These are phyloP conservation scores for Nyctereutes procyonoides DNA, from an alignment of 2,113 vertebrate genomes.

Conservation along the genomic window DNA sequence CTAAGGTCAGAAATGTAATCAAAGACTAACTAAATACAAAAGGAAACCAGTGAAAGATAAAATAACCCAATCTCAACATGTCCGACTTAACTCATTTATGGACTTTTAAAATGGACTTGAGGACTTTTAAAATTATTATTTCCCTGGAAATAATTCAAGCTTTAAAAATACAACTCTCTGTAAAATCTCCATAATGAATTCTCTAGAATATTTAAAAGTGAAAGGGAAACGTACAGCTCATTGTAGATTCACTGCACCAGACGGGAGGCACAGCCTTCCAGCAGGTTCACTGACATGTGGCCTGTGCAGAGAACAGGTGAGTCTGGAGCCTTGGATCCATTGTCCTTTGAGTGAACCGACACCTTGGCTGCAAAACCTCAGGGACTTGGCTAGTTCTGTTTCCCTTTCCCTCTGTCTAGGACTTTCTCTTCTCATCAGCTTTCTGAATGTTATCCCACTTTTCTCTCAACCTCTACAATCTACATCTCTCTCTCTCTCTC, in stretches of 20 bases:
- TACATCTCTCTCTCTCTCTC: neutral
- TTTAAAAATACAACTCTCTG: neutral
- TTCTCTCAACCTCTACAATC: neutral
- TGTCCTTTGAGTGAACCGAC: neutral
- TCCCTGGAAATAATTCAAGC: constrained; percentile 28
- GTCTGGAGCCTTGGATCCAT: neutral
- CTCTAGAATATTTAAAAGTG: neutral
- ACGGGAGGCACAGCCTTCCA: neutral
- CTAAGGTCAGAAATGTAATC: constrained; percentile 75
- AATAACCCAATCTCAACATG: neutral
- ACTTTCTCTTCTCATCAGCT: neutral
- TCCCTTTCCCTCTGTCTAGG: neutral
- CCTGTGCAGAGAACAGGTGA: neutral
- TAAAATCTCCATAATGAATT: neutral
- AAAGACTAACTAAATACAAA: constrained; percentile 38
- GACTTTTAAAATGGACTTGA: neutral
- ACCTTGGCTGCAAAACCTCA: neutral
- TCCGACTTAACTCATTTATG: neutral
- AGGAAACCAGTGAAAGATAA: constrained; percentile 32
- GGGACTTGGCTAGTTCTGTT: neutral
- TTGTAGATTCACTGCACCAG: neutral
- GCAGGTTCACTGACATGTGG: neutral
- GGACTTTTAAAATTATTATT: neutral
- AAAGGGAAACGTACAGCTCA: neutral
- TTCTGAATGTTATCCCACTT: neutral